Evolutionary conservation across 2,113 vertebrate species (phyloP).

Genomic region (Scopus umbretta): DNA sequence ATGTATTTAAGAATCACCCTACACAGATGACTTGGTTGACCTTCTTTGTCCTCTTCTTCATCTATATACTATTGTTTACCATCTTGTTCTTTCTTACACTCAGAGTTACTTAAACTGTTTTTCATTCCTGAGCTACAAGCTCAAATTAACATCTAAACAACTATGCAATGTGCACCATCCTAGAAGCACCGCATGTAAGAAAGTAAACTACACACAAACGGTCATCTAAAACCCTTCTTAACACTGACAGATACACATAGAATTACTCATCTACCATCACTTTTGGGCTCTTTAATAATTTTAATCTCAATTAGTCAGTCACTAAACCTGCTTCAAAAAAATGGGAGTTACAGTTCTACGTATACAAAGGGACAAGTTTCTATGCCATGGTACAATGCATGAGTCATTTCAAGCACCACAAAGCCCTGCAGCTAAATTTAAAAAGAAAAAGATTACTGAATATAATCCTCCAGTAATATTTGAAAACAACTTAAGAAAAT

Average conservation of each 20-base stretch:
- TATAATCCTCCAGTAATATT: neutral
- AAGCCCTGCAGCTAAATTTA: neutral
- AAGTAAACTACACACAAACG: neutral
- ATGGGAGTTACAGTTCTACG: neutral
- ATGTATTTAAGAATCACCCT: neutral
- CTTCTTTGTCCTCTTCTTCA: neutral
- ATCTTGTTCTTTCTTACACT: neutral
- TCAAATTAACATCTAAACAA: neutral
- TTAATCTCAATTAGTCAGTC: neutral
- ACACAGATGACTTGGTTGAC: neutral
- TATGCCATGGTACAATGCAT: accelerated
- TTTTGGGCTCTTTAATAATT: neutral
- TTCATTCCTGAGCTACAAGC: neutral
- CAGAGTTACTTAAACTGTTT: neutral
- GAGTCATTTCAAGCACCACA: neutral
- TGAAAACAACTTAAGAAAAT: neutral
- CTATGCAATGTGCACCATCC: neutral
- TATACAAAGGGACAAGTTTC: neutral
- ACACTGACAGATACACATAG: neutral
- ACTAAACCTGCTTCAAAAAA: neutral
- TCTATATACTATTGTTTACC: neutral
- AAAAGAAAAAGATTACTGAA: neutral
- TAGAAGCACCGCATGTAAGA: neutral
- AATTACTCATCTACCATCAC: neutral
- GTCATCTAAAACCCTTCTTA: neutral